These are phyloP conservation scores for Diabrotica balteata DNA, from an alignment of 2,888 invertebrate species.

Conservation along the genomic window DNA sequence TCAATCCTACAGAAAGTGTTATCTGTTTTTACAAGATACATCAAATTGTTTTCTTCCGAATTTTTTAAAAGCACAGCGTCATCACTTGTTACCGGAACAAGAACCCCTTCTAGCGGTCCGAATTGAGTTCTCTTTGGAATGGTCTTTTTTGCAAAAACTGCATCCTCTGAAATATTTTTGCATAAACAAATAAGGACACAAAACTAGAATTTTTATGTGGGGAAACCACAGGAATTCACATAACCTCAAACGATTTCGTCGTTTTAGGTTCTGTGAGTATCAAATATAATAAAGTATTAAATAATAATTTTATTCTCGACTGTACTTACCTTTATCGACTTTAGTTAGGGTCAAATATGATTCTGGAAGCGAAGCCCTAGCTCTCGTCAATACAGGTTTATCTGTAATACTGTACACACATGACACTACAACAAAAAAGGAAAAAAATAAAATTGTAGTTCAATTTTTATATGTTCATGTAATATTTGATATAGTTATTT, in stretches of 20 bases:
- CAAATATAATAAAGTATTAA: too few relatives aligned
- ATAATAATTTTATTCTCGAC: not conserved
- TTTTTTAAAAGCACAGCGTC: slow-evolving; percentile 36
- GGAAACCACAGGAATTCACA: too few relatives aligned
- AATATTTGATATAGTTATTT: too few relatives aligned
- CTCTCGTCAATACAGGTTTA: slow-evolving; percentile 75
- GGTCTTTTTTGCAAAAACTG: slow-evolving; percentile 73
- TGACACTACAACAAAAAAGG: slow-evolving; percentile 45
- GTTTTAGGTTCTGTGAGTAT: too few relatives aligned
- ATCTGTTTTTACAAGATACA: slow-evolving; percentile 63
- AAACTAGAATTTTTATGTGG: not conserved
- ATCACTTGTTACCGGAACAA: slow-evolving; percentile 29
- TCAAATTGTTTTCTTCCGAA: slow-evolving; percentile 33
- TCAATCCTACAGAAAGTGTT: slow-evolving; percentile 63
- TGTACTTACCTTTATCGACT: slow-evolving; percentile 52
- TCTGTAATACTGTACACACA: slow-evolving; percentile 62
- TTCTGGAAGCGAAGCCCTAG: slow-evolving; percentile 79
- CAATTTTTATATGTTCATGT: not conserved
- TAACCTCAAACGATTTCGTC: too few relatives aligned
- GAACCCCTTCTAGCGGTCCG: slow-evolving; percentile 79
- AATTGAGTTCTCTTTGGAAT: slow-evolving; percentile 77
- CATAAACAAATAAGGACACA: not conserved
- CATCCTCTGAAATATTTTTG: slow-evolving; percentile 52
- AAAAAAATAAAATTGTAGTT: not conserved
- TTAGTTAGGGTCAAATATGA: slow-evolving; percentile 67